Base-by-base conservation (phyloP, 2,113 vertebrate species). In the Hipposideros armiger region DNA sequence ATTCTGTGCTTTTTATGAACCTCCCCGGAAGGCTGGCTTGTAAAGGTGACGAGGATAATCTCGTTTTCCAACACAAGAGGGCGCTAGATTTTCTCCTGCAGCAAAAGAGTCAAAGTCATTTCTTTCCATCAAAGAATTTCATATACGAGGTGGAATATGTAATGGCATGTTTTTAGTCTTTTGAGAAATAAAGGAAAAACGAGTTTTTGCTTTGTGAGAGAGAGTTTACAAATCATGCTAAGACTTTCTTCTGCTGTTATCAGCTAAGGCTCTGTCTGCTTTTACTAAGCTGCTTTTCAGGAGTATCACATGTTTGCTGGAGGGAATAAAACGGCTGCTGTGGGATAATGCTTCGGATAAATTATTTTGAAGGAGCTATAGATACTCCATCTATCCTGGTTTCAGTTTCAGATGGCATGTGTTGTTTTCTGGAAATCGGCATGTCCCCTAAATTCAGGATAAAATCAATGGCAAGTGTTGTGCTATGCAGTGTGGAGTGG, bases 51-150 rank as follows among this genome's bases (percentile, higher is more conserved):
- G 10, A 40, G 54, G 15, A 54, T 90, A 60, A n/a, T 90, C 69
- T 77, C 87, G 66, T 85, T 93, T 91, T 92, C 82, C 40, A 89
- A 95, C 98, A 98, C 97, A 58, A 98, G 98, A 97, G 98, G 97
- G 98, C 98, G 94, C 96, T 97, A 98, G 24, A 92, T 95, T 97
- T 94, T 97, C 80, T 97, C 66, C 40, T 17, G 67, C 66, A 97
- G 52, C 58, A 96, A 60, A 95, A 19, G 42, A 60, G n/a, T 62
- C 17, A 87, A 64, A 77, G 9, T 58, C 54, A 42, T 76, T 94
- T 54, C 62, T 40, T 91, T 85, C 30, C n/a, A 83, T 22, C 30
- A 24, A 77, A 42, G 7, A 88, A 28, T 5, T 78, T 85, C 20
- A 45, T 56, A 70, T n/a, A 10, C 32, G 30, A 42, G 6, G 15